Base-by-base conservation (phyloP, 2,113 vertebrate species). In the Mixornis gularis region DNA sequence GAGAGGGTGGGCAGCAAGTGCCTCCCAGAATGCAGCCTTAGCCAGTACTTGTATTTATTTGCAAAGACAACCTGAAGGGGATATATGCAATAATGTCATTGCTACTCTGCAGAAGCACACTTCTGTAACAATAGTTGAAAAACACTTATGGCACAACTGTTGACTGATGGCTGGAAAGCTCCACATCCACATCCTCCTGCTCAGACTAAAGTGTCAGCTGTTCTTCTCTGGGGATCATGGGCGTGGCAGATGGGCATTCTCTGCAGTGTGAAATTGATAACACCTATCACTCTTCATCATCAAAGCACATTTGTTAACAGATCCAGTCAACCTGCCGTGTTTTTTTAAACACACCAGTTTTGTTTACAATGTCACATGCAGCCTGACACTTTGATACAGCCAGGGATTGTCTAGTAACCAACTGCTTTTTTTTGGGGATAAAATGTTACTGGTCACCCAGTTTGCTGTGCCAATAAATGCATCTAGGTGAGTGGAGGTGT, bases 41-140 rank as follows among this genome's bases (percentile, higher is more conserved):
- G 68, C 49, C 72, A 85, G 59, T 64, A 41, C 46, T 73, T 92
- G 29, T 15, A 36, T 84, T 88, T 60, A 34, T 64, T 68, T 91
- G 89, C 68, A 76, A 92, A 76, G 81, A 51, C 53, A 70, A 62
- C 92, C 11, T 82, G 59, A 84, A 79, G 87, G 93, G 93, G 91
- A 91, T 90, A 79, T 76, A 82, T 38, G 81, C 89, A 89, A 76
- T 90, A 93, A 87, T 48, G 89, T 65, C 66, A 36, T 5, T 72
- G 87, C 30, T 73, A 53, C 74, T 77, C 87, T 87, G 93, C 95
- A 85, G 84, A 92, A 93, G 94, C 93, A 92, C 70, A 77, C 74
- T 82, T 86, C 66, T 90, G 91, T 87, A 62, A 86, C 53, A 74
- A 44, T 27, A 62, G 87, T 72, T 85, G 66, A 89, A 87, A 71